phyloP scores from a whole-genome alignment of 2,113 vertebrate species.

The Chauna torquata region DNA sequence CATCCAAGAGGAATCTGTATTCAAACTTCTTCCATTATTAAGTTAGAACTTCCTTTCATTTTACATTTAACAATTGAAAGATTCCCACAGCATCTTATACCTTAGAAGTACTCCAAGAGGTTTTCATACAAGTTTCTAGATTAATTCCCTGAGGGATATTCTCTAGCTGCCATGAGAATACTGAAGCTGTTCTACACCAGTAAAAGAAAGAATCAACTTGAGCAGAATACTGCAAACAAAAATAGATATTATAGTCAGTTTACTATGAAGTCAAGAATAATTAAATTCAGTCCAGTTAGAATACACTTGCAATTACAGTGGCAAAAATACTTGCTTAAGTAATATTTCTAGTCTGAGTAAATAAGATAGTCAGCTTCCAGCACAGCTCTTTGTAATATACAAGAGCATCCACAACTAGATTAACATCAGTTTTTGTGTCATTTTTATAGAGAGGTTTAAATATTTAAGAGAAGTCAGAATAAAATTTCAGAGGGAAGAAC shows the following conservation, averaged over 20 bases:
- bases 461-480: background rate
- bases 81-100: background rate
- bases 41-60: background rate
- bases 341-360: background rate
- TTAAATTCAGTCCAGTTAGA: background rate
- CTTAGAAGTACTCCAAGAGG: background rate
- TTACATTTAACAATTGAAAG: background rate
- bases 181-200: background rate
- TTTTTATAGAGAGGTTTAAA: fast-evolving
- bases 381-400: background rate
- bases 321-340: background rate
- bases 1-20: background rate
- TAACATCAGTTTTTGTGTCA: fast-evolving
- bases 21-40: background rate
- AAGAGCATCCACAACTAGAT: background rate
- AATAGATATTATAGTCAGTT: background rate
- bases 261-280: background rate
- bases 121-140: background rate
- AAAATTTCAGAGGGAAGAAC: fast-evolving
- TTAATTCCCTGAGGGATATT: background rate
- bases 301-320: fast-evolving
- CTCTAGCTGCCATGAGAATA: background rate
- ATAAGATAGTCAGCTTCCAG: background rate
- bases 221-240: background rate
- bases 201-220: background rate